These are phyloP conservation scores for Gymnosoma rotundatum DNA, from an alignment of 2,888 invertebrate species.

Conservation along the genomic window DNA sequence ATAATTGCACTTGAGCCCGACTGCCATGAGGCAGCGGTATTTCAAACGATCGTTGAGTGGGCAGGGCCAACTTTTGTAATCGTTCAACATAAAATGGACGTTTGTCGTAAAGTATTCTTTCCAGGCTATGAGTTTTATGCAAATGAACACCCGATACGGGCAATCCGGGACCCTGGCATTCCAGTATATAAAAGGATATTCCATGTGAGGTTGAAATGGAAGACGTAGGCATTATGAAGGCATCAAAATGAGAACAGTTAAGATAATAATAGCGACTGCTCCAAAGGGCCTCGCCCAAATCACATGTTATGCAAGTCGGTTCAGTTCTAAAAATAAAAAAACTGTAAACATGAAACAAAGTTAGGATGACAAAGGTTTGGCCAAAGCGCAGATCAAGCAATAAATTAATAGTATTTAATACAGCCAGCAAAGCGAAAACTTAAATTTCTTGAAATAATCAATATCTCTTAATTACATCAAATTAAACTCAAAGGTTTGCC, in stretches of 20 bases:
- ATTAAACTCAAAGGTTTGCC: too few relatives aligned
- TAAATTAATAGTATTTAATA: background rate
- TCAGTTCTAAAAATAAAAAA: constrained; percentile 83
- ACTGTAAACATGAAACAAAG: constrained; percentile 32
- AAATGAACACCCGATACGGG: constrained; percentile 92
- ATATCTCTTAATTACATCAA: background rate
- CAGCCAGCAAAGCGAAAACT: constrained; percentile 2
- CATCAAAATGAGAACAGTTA: constrained; percentile 93
- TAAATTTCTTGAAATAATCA: background rate
- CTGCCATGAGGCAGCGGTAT: constrained; percentile 93
- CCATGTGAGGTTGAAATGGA: constrained; percentile 80
- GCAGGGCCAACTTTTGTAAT: constrained; percentile 90
- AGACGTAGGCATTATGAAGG: constrained; percentile 86
- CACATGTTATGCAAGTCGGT: constrained; percentile 94
- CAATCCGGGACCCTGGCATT: constrained; percentile 95
- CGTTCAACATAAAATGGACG: constrained; percentile 86
- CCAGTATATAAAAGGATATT: constrained; percentile 87
- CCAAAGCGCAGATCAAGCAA: constrained; percentile 3
- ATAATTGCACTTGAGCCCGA: constrained; percentile 92
- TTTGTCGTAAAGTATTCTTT: constrained; percentile 90
- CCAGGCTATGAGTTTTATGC: constrained; percentile 88
- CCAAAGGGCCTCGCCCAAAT: constrained; percentile 89
- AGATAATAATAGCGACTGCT: constrained; percentile 90
- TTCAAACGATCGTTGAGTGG: constrained; percentile 91
- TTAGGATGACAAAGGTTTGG: constrained; percentile 31